These are phyloP conservation scores for Cantharis nigra DNA, from an alignment of 2,888 invertebrate genomes.

Conservation along the genomic window DNA sequence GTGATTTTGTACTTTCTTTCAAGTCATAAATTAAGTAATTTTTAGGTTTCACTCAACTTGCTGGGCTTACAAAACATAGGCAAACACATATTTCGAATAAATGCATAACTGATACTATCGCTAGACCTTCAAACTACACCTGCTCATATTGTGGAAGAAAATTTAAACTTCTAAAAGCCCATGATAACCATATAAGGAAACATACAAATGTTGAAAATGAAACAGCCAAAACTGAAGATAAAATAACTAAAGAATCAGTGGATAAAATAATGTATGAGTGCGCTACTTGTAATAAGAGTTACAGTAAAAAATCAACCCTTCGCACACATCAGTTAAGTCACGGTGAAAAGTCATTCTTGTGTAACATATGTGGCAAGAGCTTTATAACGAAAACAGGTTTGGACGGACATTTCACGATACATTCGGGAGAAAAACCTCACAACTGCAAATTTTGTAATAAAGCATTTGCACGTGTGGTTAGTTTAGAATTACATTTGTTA, in stretches of 20 bases:
- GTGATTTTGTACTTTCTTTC: background rate
- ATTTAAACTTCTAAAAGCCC: constrained; percentile 25
- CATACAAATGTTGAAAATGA: constrained; percentile 11
- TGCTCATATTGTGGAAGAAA: constrained; percentile 28
- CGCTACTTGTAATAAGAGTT: constrained; percentile 28
- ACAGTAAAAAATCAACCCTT: constrained; percentile 30
- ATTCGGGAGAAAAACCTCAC: constrained; percentile 42
- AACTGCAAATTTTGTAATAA: constrained; percentile 44
- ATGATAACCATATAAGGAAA: constrained; percentile 19
- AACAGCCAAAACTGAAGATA: background rate
- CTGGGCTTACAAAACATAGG: constrained; percentile 41
- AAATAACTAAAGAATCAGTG: background rate
- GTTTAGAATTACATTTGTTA: constrained; percentile 43
- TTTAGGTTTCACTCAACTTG: constrained; percentile 29
- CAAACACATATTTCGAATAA: constrained; percentile 44
- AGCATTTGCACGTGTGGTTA: constrained; percentile 41
- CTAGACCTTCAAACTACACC: constrained; percentile 33
- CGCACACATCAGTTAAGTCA: constrained; percentile 35
- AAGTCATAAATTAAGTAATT: background rate
- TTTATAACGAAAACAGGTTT: constrained; percentile 42
- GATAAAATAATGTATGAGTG: constrained; percentile 17
- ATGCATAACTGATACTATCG: constrained; percentile 38
- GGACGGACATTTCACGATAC: constrained; percentile 40
- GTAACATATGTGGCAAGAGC: constrained; percentile 39
- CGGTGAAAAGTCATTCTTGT: constrained; percentile 37